Percentiles rank a stretch among this genome's conserved stretches.
These are phyloP conservation scores for Matsumurasca onukii DNA, from an alignment of 1,140 invertebrate genomes.

Conservation along the genomic window DNA sequence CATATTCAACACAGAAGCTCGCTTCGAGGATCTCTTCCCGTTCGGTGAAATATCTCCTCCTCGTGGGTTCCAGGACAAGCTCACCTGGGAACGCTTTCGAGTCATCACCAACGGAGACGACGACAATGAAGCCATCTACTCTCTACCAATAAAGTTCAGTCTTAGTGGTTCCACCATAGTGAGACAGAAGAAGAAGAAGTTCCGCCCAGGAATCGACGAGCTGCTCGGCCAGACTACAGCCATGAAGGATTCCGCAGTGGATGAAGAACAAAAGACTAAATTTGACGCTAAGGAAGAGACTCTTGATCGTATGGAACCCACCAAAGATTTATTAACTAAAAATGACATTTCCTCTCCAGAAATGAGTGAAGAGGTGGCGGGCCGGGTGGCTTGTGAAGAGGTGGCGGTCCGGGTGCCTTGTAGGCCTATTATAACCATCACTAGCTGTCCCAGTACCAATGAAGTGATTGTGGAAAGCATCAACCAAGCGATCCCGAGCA, in stretches of 20 bases:
- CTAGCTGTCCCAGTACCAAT: not conserved
- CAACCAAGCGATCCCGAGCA: not conserved
- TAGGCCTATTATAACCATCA: not conserved
- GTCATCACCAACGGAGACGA: not conserved
- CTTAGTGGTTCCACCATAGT: conserved; percentile 2
- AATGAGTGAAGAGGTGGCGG: not conserved
- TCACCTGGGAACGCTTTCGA: conserved; percentile 21
- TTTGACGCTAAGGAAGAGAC: not conserved
- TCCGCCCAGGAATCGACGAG: not conserved
- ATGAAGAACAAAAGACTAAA: conserved; percentile 6
- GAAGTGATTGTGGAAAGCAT: conserved; percentile 13
- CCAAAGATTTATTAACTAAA: not conserved
- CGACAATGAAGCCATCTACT: conserved; percentile 24
- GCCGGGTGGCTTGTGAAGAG: not conserved
- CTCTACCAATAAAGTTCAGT: conserved; percentile 17
- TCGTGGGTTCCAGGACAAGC: conserved; percentile 33
- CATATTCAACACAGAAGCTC: conserved; percentile 21
- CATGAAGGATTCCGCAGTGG: not conserved
- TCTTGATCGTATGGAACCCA: not conserved
- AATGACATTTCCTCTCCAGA: not conserved
- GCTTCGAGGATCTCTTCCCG: not conserved
- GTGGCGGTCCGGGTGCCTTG: not conserved
- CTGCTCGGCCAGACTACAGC: not conserved
- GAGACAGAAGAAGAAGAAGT: conserved; percentile 6
- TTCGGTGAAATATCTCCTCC: conserved; percentile 32